A percentile compares a stretch with the other conserved stretches of the same genome.
Evolutionary conservation across 2,888 invertebrate species (phyloP).

Genomic region (Mallateleia sp.): DNA sequence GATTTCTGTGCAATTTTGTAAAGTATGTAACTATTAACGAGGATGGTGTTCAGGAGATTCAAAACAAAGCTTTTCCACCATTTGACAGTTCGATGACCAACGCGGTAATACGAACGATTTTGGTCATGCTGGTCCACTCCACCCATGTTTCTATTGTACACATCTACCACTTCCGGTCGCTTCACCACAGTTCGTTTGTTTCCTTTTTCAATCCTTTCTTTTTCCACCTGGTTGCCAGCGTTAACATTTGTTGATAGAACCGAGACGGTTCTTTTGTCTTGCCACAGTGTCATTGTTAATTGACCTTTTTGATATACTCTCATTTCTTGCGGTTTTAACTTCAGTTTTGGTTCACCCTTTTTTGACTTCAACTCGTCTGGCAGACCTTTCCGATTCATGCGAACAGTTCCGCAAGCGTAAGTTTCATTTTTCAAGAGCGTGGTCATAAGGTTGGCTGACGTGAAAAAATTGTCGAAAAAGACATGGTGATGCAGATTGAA

Average conservation of each 20-base stretch:
- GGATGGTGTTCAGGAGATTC: too few relatives aligned
- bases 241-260: constrained; percentile 35
- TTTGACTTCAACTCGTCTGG: constrained; percentile 6
- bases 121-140: constrained; percentile 34
- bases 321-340: constrained; percentile 13
- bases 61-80: constrained; percentile 36
- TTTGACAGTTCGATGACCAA: constrained; percentile 2
- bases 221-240: not conserved
- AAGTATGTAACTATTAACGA: too few relatives aligned
- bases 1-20: too few relatives aligned
- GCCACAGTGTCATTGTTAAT: constrained; percentile 29
- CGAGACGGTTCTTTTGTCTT: constrained; percentile 40
- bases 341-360: not conserved
- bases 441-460: too few relatives aligned
- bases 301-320: constrained; percentile 21
- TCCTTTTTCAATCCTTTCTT: constrained; percentile 25
- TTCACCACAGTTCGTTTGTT: not conserved
- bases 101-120: constrained; percentile 6
- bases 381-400: constrained; percentile 10
- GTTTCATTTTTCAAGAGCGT: too few relatives aligned
- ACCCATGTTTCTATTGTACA: constrained; percentile 32
- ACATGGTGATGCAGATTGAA: too few relatives aligned
- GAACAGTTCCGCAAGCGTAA: constrained; percentile 33
- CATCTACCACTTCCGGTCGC: not conserved
- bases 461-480: too few relatives aligned